Evolutionary conservation across 64 coral and sea anemone genomes (phyloP).

Genomic region (Dendrophyllia cribrosa): DNA sequence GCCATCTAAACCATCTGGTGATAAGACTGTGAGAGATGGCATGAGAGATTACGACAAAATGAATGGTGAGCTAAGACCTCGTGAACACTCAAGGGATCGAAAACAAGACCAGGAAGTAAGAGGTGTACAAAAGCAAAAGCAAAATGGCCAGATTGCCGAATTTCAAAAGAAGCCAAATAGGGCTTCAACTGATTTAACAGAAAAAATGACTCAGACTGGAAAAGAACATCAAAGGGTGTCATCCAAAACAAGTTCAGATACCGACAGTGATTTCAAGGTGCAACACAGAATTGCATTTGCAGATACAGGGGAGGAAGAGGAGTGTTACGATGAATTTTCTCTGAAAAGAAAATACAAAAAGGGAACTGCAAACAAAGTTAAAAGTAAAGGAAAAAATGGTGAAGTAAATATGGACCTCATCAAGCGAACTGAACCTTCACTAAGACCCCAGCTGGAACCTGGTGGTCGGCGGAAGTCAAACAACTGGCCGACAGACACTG

Average conservation of each 20-base stretch:
- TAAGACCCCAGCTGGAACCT: constrained; percentile 2
- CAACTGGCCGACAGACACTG: constrained; percentile 70
- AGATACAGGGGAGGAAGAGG: constrained; percentile 17
- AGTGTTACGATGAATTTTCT: constrained; percentile 59
- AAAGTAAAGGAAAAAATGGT: constrained; percentile 13
- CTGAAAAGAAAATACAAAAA: constrained; percentile 87
- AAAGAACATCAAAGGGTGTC: not conserved
- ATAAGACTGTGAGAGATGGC: not conserved
- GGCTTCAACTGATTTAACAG: not conserved
- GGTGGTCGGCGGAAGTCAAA: not conserved
- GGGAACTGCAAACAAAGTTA: not conserved
- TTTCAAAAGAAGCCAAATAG: constrained; percentile 1
- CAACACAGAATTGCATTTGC: constrained; percentile 6
- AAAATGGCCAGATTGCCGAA: not conserved
- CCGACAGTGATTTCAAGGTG: constrained; percentile 1
- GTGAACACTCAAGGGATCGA: not conserved
- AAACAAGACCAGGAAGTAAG: constrained; percentile 11
- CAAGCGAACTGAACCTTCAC: not conserved
- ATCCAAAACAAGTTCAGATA: constrained; percentile 28
- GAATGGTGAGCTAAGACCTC: constrained; percentile 15
- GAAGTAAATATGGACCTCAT: not conserved
- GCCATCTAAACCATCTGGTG: too few relatives aligned
- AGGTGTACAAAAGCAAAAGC: not conserved
- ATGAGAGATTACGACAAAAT: constrained; percentile 16
- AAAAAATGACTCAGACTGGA: not conserved